Evolutionary conservation across 2,113 vertebrate genomes (phyloP).

Genomic region (Lipophrys pholis): DNA sequence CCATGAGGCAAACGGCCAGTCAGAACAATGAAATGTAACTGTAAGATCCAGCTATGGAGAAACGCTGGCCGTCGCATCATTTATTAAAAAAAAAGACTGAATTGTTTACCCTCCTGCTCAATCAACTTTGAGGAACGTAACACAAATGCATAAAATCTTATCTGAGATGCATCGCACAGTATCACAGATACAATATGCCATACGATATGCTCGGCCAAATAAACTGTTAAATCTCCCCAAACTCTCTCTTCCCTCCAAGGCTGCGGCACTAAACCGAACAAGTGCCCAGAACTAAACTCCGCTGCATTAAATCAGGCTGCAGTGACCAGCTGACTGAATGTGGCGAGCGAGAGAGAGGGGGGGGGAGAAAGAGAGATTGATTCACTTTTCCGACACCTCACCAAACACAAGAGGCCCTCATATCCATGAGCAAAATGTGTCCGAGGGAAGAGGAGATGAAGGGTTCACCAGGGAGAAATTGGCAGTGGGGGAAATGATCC

Average conservation of each 20-base stretch:
- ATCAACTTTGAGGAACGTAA: constrained; percentile 27
- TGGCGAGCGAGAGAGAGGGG: constrained; percentile 26
- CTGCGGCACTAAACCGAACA: constrained; percentile 49
- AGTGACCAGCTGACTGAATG: constrained; percentile 46
- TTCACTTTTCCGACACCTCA: constrained; percentile 49
- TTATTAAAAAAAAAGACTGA: neutral
- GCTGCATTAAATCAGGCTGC: constrained; percentile 63
- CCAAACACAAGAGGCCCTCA: constrained; percentile 56
- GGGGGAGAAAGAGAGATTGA: constrained; percentile 21
- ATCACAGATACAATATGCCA: neutral
- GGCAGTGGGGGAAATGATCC: constrained; percentile 47
- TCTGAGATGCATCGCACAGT: constrained; percentile 1
- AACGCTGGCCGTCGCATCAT: constrained; percentile 32
- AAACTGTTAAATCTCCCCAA: constrained; percentile 44
- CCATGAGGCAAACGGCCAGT: constrained; percentile 13
- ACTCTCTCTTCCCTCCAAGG: constrained; percentile 24
- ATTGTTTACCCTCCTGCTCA: constrained; percentile 7
- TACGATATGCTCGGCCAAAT: neutral
- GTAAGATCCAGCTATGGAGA: constrained; percentile 19
- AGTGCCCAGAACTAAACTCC: constrained; percentile 54
- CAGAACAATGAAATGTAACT: constrained; percentile 32
- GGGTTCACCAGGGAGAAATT: constrained; percentile 50
- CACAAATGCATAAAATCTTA: neutral
- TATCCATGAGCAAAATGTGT: constrained; percentile 54
- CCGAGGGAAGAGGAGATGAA: constrained; percentile 49